Evolutionary conservation across 1,140 invertebrate genomes (phyloP), one percentile per base, ranked within the genome.

Genomic region (Drosophila melanica): DNA sequence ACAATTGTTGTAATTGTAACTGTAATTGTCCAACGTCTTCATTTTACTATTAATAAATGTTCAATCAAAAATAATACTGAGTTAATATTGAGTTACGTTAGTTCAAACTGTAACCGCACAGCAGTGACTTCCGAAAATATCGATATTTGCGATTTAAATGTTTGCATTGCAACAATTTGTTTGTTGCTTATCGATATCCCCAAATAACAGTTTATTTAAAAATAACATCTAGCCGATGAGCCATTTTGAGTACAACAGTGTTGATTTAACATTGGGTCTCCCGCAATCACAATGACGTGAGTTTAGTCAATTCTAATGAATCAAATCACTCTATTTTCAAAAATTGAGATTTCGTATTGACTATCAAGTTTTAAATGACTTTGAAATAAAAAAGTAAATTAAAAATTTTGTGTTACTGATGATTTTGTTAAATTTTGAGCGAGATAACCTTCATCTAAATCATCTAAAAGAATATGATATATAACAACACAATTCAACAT

Each of bases 1-100:
- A 85, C 68, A 65, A 69, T 64, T 70, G 76, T 65, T 78, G 37
- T 70, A 79, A 62, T 69, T 79, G 57, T 70, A 79, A 62, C 63
- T 79, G 57, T 73, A 81, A 81, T 77, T 72, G 53, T 75, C 57
- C 62, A 54, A 66, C 57, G 68, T 54, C 71, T 57, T 87, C 82
- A 82, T 87, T 82, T 79, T 82, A 87, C 53, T 87, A 81, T 71
- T 68, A 85, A 86, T 85, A 86, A 86, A 81, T 79, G 79, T 87
- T 87, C 67, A 81, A 62, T 77, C 67, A 66, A 67, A 60, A 47
- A 62, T 18, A 16, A 45, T 23, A 69, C 20, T 63, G 59, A 39
- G 62, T 14, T 27, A 35, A 14, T 4, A 12, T 45, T 73, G 64
- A 39, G 55, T 33, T 33, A 10, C 8, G 33, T 27, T 27, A 1